phyloP scores from a whole-genome alignment of 1,140 invertebrate species.

The Micrasema longulum region DNA sequence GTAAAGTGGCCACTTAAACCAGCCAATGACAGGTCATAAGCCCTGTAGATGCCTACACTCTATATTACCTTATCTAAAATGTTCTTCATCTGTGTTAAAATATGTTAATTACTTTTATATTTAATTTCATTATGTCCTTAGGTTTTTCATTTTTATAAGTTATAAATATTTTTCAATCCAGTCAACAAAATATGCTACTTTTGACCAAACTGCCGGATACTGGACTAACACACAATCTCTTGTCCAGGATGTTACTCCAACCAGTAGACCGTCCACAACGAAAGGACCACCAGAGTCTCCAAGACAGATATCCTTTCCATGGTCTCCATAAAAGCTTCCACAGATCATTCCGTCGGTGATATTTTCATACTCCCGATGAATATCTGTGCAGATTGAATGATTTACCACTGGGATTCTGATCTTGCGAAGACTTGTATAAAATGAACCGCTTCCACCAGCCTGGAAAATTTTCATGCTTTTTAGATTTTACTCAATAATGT shows the following conservation, averaged over 20 bases:
- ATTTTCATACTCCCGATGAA: slow-evolving; percentile 52
- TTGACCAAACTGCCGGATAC: slow-evolving; percentile 71
- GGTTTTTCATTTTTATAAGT: no score
- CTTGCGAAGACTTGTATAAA: slow-evolving; percentile 54
- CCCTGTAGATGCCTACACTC: no score
- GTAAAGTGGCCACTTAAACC: no score
- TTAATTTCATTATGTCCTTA: no score
- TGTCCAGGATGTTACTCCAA: slow-evolving; percentile 69
- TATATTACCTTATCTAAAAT: no score
- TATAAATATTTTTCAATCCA: slow-evolving; percentile 45
- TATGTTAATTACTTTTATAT: no score
- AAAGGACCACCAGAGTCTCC: slow-evolving; percentile 75
- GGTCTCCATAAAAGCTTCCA: slow-evolving; percentile 66
- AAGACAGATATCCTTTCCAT: slow-evolving; percentile 60
- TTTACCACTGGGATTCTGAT: slow-evolving; percentile 62
- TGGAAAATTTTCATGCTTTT: no score
- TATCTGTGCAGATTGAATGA: slow-evolving; percentile 54
- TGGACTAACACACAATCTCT: slow-evolving; percentile 63
- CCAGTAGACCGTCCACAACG: slow-evolving; percentile 66
- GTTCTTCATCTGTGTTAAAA: no score
- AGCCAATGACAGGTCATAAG: no score
- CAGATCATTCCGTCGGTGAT: slow-evolving; percentile 78
- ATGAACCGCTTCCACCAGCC: not conserved
- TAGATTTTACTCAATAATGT: no score
- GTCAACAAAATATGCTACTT: slow-evolving; percentile 28